Conservation (phyloP, 2,888 invertebrate species). For the Eupithecia pulchellata region DNA sequence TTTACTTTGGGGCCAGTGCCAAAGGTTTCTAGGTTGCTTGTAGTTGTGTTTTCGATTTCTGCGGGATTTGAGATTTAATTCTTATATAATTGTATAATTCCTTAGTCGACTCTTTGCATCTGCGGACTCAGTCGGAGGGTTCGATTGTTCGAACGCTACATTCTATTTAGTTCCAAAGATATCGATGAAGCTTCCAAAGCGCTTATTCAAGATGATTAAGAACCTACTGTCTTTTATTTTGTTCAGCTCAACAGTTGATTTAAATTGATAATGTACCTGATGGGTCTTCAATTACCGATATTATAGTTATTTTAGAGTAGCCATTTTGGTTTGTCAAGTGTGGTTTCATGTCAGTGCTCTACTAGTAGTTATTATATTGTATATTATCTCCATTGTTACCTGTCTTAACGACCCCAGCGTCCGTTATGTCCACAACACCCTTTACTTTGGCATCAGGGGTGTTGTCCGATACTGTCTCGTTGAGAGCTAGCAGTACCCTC, state of each 20-base stretch:
- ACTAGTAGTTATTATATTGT: not conserved
- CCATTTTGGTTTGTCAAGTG: too few species aligned
- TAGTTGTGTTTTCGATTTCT: conserved; percentile 30
- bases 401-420: not conserved
- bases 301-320: too few species aligned
- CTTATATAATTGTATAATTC: not conserved
- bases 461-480: conserved; percentile 10
- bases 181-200: too few species aligned
- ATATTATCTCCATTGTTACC: not conserved
- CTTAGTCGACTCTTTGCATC: too few species aligned
- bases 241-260: too few species aligned
- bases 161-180: too few species aligned
- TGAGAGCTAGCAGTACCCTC: conserved; percentile 61
- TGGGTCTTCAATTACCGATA: too few species aligned
- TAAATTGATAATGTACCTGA: too few species aligned
- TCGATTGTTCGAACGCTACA: too few species aligned
- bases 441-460: not conserved
- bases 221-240: too few species aligned
- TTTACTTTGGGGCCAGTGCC: conserved; percentile 22
- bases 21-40: conserved; percentile 7
- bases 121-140: too few species aligned
- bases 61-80: conserved; percentile 5
- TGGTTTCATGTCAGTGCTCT: not conserved
- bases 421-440: not conserved
- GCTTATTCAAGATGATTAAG: too few species aligned